A percentile compares a stretch with the other conserved stretches of the same genome.
Evolutionary conservation across 2,797 vertebrate species (phyloP).

Genomic region (Dallia pectoralis): DNA sequence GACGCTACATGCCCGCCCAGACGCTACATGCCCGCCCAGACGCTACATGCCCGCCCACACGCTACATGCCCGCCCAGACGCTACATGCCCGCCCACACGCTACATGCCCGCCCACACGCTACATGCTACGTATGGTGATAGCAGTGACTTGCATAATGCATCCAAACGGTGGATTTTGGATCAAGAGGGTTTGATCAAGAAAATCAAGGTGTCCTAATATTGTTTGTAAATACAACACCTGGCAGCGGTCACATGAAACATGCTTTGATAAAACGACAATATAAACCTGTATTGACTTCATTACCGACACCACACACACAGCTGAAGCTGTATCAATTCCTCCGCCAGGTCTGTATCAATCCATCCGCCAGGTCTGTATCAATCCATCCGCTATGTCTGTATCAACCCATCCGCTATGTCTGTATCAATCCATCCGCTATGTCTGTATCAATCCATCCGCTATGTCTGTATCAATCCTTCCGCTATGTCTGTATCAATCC

Average conservation of each 20-base stretch:
- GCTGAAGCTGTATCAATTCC: neutral
- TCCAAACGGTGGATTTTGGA: neutral
- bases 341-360: no score
- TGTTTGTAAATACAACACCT: neutral
- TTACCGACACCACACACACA: neutral
- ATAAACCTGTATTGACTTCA: neutral
- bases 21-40: neutral
- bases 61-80: neutral
- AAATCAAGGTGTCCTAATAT: neutral
- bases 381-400: neutral
- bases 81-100: neutral
- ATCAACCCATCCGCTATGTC: neutral
- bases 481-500: no score
- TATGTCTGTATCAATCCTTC: neutral
- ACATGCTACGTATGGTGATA: neutral
- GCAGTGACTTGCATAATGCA: neutral
- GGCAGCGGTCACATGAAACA: neutral
- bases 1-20: no score
- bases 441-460: no score
- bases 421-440: neutral
- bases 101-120: neutral
- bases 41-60: no score
- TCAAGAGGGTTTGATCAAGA: neutral
- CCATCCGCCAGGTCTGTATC: neutral
- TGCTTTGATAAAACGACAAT: neutral